phyloP scores from a whole-genome alignment of 2,888 invertebrate genomes.

The Harpagoxenus sublaevis region DNA sequence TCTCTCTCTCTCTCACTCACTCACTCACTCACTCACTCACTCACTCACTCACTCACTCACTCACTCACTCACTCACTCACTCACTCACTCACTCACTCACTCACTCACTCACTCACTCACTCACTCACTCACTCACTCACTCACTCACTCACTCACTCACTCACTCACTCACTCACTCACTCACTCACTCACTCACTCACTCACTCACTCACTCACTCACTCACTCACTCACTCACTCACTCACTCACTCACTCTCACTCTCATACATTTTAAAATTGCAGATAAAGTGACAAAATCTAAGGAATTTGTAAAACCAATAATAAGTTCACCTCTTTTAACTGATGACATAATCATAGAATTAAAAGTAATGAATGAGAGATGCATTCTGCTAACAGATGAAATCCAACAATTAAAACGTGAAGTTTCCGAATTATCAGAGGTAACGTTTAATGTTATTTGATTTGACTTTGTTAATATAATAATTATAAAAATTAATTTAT shows the following conservation, averaged over 20 bases:
- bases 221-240: no score
- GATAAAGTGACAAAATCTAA: conserved; percentile 55
- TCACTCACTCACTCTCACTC: no score
- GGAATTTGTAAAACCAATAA: conserved; percentile 70
- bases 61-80: no score
- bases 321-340: conserved; percentile 77
- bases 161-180: no score
- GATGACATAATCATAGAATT: conserved; percentile 85
- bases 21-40: no score
- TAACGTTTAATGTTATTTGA: conserved; percentile 67
- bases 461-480: background rate
- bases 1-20: background rate
- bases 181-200: no score
- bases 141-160: no score
- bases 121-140: no score
- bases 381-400: conserved; percentile 83
- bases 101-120: no score
- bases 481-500: background rate
- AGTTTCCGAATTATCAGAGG: conserved; percentile 84
- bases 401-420: conserved; percentile 86
- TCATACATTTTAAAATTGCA: background rate
- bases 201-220: no score
- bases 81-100: no score
- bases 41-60: no score
- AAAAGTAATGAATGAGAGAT: conserved; percentile 86